Evolutionary conservation across 2,797 vertebrate genomes (phyloP).

Genomic region (Delichon dasypus): DNA sequence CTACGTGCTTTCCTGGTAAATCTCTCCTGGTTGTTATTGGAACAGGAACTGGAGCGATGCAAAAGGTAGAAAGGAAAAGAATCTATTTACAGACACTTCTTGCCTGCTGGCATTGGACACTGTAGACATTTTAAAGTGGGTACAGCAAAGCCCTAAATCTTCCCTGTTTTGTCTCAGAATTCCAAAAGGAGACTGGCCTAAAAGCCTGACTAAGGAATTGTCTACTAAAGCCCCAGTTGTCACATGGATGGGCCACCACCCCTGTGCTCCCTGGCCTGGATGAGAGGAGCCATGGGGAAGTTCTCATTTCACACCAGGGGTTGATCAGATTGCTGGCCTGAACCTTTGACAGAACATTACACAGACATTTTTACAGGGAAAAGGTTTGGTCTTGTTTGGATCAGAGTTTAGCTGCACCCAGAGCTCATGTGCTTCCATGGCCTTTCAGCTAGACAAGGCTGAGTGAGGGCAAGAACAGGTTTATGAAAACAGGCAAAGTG

Average conservation of each 20-base stretch:
- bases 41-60: neutral
- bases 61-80: slow-evolving; percentile 1
- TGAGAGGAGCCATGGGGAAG: neutral
- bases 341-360: neutral
- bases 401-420: neutral
- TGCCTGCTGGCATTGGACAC: neutral
- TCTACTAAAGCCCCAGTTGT: neutral
- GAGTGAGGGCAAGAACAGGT: neutral
- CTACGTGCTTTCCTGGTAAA: neutral
- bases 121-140: neutral
- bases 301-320: neutral
- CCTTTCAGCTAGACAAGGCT: neutral
- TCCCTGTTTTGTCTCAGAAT: neutral
- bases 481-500: neutral
- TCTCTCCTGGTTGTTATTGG: slow-evolving; percentile 17
- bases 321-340: neutral
- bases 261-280: neutral
- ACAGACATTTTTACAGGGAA: neutral
- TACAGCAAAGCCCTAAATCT: slow-evolving; percentile 1
- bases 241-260: neutral
- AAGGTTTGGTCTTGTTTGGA: neutral
- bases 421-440: neutral
- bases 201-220: neutral
- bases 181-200: neutral
- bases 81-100: neutral